A percentile compares a stretch with the other conserved stretches of the same genome.
These are phyloP conservation scores for Amazonetta brasiliensis DNA, from an alignment of 2,797 vertebrate species.

Conservation along the genomic window DNA sequence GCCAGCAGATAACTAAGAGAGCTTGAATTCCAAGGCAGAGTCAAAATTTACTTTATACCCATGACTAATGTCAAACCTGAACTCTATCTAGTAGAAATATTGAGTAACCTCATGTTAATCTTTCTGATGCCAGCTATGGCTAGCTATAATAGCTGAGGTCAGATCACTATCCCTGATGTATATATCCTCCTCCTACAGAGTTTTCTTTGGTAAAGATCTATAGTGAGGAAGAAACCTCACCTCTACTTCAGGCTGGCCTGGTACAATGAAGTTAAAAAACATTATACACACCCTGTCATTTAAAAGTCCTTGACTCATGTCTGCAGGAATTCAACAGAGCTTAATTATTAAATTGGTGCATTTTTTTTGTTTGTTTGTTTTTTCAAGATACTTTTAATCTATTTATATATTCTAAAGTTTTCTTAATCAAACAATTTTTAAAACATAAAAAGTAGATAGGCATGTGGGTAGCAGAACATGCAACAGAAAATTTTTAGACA, in stretches of 20 bases:
- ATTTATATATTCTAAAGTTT: not conserved
- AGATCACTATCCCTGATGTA: slow-evolving; percentile 25
- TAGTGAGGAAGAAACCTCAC: not conserved
- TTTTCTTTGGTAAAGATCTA: slow-evolving; percentile 20
- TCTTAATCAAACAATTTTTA: not conserved
- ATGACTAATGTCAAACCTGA: slow-evolving; percentile 75
- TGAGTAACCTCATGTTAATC: slow-evolving; percentile 68
- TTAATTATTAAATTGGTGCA: slow-evolving; percentile 15
- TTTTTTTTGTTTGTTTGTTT: not conserved
- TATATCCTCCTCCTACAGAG: not conserved
- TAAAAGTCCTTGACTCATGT: slow-evolving; percentile 45
- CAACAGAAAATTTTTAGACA: not conserved
- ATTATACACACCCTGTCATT: slow-evolving; percentile 7
- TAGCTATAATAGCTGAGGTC: slow-evolving; percentile 41
- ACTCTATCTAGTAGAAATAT: slow-evolving; percentile 69
- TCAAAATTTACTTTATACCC: slow-evolving; percentile 74
- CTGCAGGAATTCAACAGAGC: slow-evolving; percentile 15
- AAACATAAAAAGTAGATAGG: not conserved
- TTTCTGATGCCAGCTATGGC: slow-evolving; percentile 50
- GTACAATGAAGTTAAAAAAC: not conserved
- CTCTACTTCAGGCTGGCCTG: not conserved
- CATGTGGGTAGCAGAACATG: not conserved
- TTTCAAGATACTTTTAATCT: slow-evolving; percentile 21
- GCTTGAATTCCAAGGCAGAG: slow-evolving; percentile 61
- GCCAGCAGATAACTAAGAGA: slow-evolving; percentile 53